Conservation (phyloP, 1,140 invertebrate species). For the Zaprionus vittiger region DNA sequence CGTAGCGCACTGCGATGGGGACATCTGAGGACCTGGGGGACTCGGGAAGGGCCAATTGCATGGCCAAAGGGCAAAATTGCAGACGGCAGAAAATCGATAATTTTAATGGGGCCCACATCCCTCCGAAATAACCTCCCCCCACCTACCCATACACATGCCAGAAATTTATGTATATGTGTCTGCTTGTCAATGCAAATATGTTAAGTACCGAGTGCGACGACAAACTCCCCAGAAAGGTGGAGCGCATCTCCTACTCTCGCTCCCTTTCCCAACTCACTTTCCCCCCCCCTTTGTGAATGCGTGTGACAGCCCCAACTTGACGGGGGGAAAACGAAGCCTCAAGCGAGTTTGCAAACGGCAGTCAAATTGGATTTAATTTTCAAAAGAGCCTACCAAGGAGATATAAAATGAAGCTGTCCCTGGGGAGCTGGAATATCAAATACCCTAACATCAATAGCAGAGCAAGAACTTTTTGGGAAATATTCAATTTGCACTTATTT, state of each 20-base stretch:
- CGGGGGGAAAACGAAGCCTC: conserved; percentile 32
- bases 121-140: conserved; percentile 5
- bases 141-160: conserved; percentile 27
- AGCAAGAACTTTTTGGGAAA: background rate
- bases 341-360: conserved; percentile 45
- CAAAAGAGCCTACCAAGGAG: conserved; percentile 41
- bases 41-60: conserved; percentile 47
- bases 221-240: conserved; percentile 23
- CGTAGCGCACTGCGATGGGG: conserved; percentile 32
- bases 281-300: background rate
- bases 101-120: conserved; percentile 60
- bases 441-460: conserved; percentile 30
- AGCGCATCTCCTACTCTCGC: conserved; percentile 10
- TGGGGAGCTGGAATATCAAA: conserved; percentile 15
- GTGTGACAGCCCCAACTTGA: conserved; percentile 38
- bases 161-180: conserved; percentile 43
- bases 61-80: conserved; percentile 76
- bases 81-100: conserved; percentile 78
- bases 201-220: conserved; percentile 55
- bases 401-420: conserved; percentile 27
- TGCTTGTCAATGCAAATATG: conserved; percentile 70
- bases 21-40: background rate
- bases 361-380: conserved; percentile 62
- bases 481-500: conserved; percentile 25
- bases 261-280: background rate